Evolutionary conservation across 2,113 vertebrate genomes (phyloP), one percentile per base, ranked within the genome.

Genomic region (Ursus arctos): DNA sequence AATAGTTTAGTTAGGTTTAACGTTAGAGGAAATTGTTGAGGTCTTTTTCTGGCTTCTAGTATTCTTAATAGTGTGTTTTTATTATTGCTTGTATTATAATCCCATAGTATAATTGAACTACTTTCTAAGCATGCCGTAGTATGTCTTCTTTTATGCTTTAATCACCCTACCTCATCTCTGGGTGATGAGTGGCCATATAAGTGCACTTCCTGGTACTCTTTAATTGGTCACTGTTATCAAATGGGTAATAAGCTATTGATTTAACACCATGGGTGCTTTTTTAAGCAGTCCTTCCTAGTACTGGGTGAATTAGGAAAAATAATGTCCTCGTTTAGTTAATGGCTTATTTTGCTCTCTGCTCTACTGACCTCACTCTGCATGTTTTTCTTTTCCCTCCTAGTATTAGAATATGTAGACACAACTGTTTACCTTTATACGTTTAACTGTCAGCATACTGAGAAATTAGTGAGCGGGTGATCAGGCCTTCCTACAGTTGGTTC

Each of bases 181-280:
- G 31, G 14, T 91, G 71, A 77, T 55, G 36, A 85, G 22, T 94
- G 93, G 61, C 40, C 36, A 71, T 59, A 81, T 80, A 93, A 95
- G 91, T 93, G 28, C 3, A 77, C 86, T 94, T 97, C 93, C 57
- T 71, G 74, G 61, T 91, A 93, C 31, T 94, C 80, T 82, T 95
- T 96, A 96, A 92, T 84, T 96, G 86, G 10, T 94, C 57, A 77
- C 40, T 93, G 47, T 4, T 15, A 88, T 47, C 92, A 91, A 95
- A 83, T 91, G 71, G 33, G 72, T 95, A 89, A 65, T 81, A 96
- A 97, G 69, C 59, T 63, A 93, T 80, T 85, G 86, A 87, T 96
- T 96, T 96, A 95, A 98, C 65, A 85, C 76, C 71, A 61, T 79
- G 40, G 36, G n/a, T 95, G 21, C 72, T 96, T 85, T 85, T 95